Percentiles rank a stretch among this genome's conserved stretches.
phyloP scores from a whole-genome alignment of 2,797 vertebrate species.

The Myoxocephalus aenaeus region DNA sequence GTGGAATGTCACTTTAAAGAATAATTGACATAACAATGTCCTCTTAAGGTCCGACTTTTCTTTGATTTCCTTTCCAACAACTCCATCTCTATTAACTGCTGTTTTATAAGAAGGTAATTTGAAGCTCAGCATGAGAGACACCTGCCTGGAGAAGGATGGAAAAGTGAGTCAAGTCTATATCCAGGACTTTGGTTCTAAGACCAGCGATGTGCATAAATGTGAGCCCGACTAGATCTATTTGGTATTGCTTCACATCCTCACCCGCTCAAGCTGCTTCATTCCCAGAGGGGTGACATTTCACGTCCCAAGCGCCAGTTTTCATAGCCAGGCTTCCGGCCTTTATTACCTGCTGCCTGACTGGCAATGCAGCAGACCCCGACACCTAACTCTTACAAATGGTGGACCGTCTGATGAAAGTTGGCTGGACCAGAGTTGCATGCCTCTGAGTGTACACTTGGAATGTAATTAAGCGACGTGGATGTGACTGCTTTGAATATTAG shows the following conservation, averaged over 20 bases:
- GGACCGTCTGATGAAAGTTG: slow-evolving; percentile 16
- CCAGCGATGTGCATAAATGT: slow-evolving; percentile 9
- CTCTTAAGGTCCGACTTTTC: too few relatives aligned
- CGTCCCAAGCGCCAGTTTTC: slow-evolving; percentile 21
- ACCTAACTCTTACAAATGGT: slow-evolving; percentile 12
- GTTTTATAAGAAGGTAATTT: background rate
- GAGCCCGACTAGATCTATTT: slow-evolving; percentile 24
- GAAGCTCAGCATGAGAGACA: background rate
- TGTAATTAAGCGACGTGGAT: slow-evolving; percentile 4
- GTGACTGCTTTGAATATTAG: slow-evolving; percentile 8
- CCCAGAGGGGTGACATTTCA: slow-evolving; percentile 41
- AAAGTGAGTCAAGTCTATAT: slow-evolving; percentile 4
- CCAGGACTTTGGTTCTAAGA: background rate
- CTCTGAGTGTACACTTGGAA: slow-evolving; percentile 2
- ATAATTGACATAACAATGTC: too few relatives aligned
- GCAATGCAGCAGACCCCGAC: slow-evolving; percentile 8
- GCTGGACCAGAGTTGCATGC: background rate
- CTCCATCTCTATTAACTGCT: background rate
- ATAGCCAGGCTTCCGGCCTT: slow-evolving; percentile 1
- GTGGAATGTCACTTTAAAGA: too few relatives aligned
- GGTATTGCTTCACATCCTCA: slow-evolving; percentile 29
- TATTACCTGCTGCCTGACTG: slow-evolving; percentile 32
- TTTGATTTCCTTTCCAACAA: background rate
- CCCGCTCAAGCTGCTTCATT: slow-evolving; percentile 17
- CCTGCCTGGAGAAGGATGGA: background rate